Evolutionary conservation across 2,797 vertebrate genomes (phyloP).

Genomic region (Lacerta viridis): DNA sequence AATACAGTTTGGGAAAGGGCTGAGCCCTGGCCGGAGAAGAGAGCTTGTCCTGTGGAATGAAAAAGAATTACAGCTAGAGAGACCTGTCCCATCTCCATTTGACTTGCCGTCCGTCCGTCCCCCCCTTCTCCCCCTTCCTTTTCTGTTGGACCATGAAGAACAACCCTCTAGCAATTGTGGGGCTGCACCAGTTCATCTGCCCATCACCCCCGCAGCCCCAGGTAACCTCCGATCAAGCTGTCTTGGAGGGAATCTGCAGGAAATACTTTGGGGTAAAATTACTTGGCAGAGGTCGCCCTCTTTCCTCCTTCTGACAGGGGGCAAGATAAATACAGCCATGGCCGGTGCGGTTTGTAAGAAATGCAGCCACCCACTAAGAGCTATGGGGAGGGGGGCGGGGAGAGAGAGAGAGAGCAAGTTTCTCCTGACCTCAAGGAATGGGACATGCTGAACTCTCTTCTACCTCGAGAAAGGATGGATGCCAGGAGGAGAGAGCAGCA

Average conservation of each 20-base stretch:
- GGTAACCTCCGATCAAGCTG: slow-evolving; percentile 70
- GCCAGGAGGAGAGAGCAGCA: not conserved
- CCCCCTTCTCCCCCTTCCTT: not conserved
- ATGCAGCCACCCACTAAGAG: slow-evolving; percentile 61
- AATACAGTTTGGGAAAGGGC: not conserved
- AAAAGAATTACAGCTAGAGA: not conserved
- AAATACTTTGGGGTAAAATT: slow-evolving; percentile 75
- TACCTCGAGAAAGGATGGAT: rapidly evolving
- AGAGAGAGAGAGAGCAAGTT: rapidly evolving
- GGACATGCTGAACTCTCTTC: not conserved
- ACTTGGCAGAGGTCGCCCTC: slow-evolving; percentile 60
- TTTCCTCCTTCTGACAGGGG: slow-evolving; percentile 61
- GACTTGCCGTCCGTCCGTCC: too few relatives aligned
- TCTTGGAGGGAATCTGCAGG: slow-evolving; percentile 76
- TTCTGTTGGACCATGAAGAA: slow-evolving; percentile 58
- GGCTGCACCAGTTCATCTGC: slow-evolving; percentile 47
- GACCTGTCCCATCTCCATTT: too few relatives aligned
- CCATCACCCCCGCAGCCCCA: slow-evolving; percentile 48
- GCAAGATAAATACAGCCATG: slow-evolving; percentile 65
- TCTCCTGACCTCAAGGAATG: not conserved
- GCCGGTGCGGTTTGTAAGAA: slow-evolving; percentile 51
- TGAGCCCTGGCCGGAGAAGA: not conserved
- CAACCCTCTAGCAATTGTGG: slow-evolving; percentile 43
- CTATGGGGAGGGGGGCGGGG: slow-evolving; percentile 3
- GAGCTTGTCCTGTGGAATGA: too few relatives aligned